phyloP scores from a whole-genome alignment of 2,888 invertebrate species.

The Meteorus cinctellus region DNA sequence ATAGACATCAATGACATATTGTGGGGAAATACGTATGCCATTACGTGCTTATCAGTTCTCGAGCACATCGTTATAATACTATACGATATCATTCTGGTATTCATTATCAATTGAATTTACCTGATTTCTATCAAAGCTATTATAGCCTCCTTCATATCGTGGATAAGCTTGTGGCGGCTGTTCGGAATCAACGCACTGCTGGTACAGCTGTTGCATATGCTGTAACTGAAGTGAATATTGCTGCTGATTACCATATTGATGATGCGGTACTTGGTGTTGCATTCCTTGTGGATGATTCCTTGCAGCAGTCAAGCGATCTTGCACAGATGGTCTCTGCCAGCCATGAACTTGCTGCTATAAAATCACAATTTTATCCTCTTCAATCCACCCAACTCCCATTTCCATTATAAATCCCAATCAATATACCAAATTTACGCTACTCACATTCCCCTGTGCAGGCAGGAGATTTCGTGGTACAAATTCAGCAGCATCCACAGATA shows the following conservation, averaged over 20 bases:
- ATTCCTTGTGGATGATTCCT: slow-evolving; percentile 51
- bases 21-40: background rate
- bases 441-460: slow-evolving; percentile 25
- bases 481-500: slow-evolving; percentile 65
- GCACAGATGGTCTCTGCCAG: slow-evolving; percentile 57
- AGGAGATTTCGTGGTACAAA: slow-evolving; percentile 62
- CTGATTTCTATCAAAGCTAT: slow-evolving; percentile 58
- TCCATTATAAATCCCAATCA: background rate
- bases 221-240: slow-evolving; percentile 50
- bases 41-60: too few species aligned
- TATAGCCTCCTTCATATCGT: slow-evolving; percentile 56
- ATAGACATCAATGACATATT: too few species aligned
- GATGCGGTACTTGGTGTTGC: slow-evolving; percentile 48
- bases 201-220: slow-evolving; percentile 52
- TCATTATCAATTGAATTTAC: slow-evolving; percentile 43
- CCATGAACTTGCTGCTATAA: slow-evolving; percentile 42
- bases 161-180: slow-evolving; percentile 44
- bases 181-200: slow-evolving; percentile 48
- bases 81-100: too few species aligned
- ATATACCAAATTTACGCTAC: background rate
- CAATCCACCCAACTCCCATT: too few species aligned
- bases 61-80: too few species aligned
- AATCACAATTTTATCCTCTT: background rate
- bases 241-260: slow-evolving; percentile 50
- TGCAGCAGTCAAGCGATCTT: slow-evolving; percentile 62